Conservation (phyloP, 23 tunicate species). For the Ascidia mentula region DNA sequence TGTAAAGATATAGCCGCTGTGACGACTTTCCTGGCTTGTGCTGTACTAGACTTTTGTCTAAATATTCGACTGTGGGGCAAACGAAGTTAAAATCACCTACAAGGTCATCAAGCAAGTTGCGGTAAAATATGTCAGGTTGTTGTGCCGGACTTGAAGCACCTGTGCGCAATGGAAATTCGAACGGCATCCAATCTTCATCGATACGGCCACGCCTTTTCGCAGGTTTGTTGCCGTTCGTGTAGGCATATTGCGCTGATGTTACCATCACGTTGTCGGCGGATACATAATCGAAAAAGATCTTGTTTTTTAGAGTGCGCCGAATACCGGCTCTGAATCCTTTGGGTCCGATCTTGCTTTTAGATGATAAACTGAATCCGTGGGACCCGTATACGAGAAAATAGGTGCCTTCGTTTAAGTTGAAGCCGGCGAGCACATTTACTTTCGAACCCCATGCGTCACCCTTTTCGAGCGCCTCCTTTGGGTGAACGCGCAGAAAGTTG, state of each 20-base stretch:
- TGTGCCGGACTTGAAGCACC: background rate
- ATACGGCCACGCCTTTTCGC: background rate
- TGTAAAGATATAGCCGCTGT: conserved; percentile 45
- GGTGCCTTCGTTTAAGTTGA: conserved; percentile 81
- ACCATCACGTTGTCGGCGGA: conserved; percentile 13
- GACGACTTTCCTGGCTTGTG: background rate
- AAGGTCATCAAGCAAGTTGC: conserved; percentile 61
- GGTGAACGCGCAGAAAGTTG: conserved; percentile 33
- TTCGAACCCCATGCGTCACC: conserved; percentile 15
- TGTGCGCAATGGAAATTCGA: background rate
- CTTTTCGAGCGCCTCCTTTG: conserved; percentile 8
- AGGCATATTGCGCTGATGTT: conserved; percentile 32
- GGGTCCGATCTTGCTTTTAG: conserved; percentile 20
- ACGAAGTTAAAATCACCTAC: conserved; percentile 83
- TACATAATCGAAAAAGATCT: background rate
- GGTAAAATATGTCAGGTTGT: conserved; percentile 23
- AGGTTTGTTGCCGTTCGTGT: conserved; percentile 37
- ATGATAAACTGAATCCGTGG: conserved; percentile 23
- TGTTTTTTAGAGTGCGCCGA: conserved; percentile 17
- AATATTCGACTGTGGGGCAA: conserved; percentile 57
- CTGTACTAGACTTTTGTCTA: conserved; percentile 16
- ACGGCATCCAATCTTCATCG: conserved; percentile 1
- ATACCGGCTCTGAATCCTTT: conserved; percentile 40
- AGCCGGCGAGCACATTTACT: conserved; percentile 64
- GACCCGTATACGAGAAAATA: conserved; percentile 76